phyloP scores from a whole-genome alignment of 2,888 invertebrate genomes.

The Spilosoma lubricipeda region DNA sequence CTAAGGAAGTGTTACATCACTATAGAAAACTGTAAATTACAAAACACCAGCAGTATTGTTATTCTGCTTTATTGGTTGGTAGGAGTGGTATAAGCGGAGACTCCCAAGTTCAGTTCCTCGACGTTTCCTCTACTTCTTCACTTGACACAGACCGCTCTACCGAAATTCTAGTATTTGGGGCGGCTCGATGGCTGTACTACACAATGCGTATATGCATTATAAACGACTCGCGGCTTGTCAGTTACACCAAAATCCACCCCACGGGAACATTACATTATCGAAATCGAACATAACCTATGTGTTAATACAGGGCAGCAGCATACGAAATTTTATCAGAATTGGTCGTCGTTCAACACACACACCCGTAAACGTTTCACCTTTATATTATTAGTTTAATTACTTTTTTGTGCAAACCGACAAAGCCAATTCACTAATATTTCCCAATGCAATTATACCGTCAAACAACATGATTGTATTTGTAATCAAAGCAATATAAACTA shows the following conservation, averaged over 20 bases:
- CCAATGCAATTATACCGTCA: not conserved
- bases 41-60: not conserved
- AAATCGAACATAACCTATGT: too few species aligned
- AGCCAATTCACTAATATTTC: not conserved
- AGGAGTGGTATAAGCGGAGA: not conserved
- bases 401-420: not conserved
- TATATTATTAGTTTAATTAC: not conserved
- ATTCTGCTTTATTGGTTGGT: not conserved
- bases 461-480: not conserved
- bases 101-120: not conserved
- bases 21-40: not conserved
- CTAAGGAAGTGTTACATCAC: not conserved
- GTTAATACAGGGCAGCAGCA: not conserved
- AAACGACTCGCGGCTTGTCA: too few species aligned
- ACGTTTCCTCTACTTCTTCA: too few species aligned
- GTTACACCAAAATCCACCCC: not conserved
- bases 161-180: too few species aligned
- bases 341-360: not conserved
- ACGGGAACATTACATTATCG: not conserved
- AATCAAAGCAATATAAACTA: constrained; percentile 18
- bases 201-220: too few species aligned
- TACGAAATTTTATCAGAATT: not conserved
- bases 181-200: not conserved
- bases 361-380: not conserved
- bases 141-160: too few species aligned